Evolutionary conservation across 2,888 invertebrate genomes (phyloP).

Genomic region (Torymus aiolomorphi): DNA sequence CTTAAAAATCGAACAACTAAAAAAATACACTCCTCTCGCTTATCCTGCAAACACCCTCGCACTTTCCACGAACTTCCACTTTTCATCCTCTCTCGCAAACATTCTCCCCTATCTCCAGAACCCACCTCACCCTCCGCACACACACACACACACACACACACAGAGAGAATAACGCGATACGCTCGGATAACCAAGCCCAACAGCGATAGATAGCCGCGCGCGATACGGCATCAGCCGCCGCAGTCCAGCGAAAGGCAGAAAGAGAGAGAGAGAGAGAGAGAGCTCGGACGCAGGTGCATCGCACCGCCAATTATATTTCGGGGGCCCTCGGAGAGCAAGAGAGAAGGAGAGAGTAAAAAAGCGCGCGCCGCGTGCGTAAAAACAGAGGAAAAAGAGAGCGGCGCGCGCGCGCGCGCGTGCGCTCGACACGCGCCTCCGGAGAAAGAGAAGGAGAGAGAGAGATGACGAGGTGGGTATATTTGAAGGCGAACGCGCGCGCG

Average conservation of each 20-base stretch:
- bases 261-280: conserved; percentile 53
- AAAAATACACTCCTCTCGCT: too few species aligned
- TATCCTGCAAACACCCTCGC: too few species aligned
- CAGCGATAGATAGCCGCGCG: conserved; percentile 39
- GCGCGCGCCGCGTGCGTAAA: conserved; percentile 60
- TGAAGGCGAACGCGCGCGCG: conserved; percentile 36
- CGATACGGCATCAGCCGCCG: conserved; percentile 30
- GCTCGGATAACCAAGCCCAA: conserved; percentile 6
- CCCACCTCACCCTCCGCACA: too few species aligned
- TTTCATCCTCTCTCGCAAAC: too few species aligned
- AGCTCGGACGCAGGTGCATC: conserved; percentile 74
- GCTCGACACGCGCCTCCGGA: conserved; percentile 52
- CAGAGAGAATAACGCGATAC: neutral
- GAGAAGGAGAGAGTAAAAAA: conserved; percentile 63
- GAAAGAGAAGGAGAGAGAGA: conserved; percentile 42
- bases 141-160: neutral
- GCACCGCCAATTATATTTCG: conserved; percentile 76
- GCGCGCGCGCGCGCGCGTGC: conserved; percentile 60
- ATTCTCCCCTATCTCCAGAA: too few species aligned
- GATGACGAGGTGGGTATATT: conserved; percentile 50
- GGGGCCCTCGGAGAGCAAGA: conserved; percentile 57
- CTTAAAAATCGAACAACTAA: too few species aligned
- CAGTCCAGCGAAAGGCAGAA: conserved; percentile 59
- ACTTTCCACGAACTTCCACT: too few species aligned
- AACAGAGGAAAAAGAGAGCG: conserved; percentile 63